Evolutionary conservation across 2,888 invertebrate species (phyloP), one percentile per base, ranked within the genome.

Genomic region (Opisthograptis luteolata): DNA sequence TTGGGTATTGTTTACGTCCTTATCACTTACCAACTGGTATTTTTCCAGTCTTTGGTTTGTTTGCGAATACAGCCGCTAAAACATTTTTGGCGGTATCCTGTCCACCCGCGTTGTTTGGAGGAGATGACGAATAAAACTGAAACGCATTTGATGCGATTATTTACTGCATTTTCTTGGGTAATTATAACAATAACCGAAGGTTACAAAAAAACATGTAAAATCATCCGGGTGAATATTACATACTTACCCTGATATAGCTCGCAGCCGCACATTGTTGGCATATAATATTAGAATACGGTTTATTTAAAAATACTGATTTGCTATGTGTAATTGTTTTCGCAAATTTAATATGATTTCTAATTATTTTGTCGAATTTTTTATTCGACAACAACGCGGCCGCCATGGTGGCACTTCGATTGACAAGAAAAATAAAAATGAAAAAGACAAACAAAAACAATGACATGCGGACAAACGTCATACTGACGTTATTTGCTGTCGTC

Each of bases 21-120:
- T 28, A 39, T 30, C 17, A 68, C 90, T 84, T 79, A 91, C 91
- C 91, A 73, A 87, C 82, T 67, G 90, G 90, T 64, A 88, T 88
- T 82, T 89, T 89, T 30, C 88, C 87, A 58, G 81, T 82, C 75
- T 90, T 91, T 2, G 88, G 87, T 73, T 82, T 89, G 74, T 90
- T 91, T 63, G 87, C 81, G 67, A 91, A 78, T 53, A 91, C 89
- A 4, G 88, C 89, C 40, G 91, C 89, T 66, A 91, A 71, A 30
- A 91, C 87, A 81, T 90, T 87, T 78, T 87, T 87, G n/a, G 90
- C 89, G 2, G 87, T 51, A 62, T 90, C 87, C 17, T 73, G 50
- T 6, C 77, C 74, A 41, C 70, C 72, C 14, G 66, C n/a, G 58
- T 64, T 72, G 57, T 53, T 71, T 37, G 81, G 70, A 13, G 78